Conservation (phyloP, 2,113 vertebrate species). For the Saguinus midas region DNA sequence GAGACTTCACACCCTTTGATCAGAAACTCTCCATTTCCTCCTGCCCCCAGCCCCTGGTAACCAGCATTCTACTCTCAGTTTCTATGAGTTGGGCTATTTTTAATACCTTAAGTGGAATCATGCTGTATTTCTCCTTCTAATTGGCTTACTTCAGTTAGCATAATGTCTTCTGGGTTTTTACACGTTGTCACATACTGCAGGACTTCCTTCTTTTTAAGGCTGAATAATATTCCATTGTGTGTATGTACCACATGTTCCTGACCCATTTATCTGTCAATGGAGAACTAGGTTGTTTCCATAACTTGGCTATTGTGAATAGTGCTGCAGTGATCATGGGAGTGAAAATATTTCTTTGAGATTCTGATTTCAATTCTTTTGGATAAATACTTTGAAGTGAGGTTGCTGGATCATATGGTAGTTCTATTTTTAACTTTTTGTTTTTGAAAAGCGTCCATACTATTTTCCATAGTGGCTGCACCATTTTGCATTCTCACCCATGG, state of each 20-base stretch:
- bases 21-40: not conserved
- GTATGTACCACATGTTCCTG: not conserved
- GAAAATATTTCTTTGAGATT: not conserved
- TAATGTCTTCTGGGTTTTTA: not conserved
- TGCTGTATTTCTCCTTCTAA: not conserved
- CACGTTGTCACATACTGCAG: not conserved
- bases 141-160: not conserved
- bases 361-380: not conserved
- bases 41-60: not conserved
- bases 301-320: not conserved
- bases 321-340: not conserved
- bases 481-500: not conserved
- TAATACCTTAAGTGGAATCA: not conserved
- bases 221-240: not conserved
- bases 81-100: not conserved
- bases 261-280: not conserved
- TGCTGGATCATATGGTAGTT: not conserved
- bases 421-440: not conserved
- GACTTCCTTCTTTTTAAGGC: not conserved
- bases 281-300: not conserved
- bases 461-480: not conserved
- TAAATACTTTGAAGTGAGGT: not conserved
- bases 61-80: not conserved
- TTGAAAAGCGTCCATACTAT: not conserved
- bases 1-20: not conserved